phyloP scores from a whole-genome alignment of 2,797 vertebrate genomes.

The Acanthis flammea region DNA sequence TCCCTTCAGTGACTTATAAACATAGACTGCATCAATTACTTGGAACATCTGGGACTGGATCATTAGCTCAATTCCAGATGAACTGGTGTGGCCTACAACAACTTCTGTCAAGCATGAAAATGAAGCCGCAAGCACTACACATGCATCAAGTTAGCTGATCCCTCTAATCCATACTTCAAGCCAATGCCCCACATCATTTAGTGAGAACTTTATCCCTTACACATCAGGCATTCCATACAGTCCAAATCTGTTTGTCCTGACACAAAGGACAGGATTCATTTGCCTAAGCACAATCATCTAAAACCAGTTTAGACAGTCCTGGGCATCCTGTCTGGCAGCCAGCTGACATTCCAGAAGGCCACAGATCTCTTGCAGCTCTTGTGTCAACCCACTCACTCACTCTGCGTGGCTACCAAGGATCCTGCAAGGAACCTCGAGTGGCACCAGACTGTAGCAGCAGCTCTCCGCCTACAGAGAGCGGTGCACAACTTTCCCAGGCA shows the following conservation, averaged over 20 bases:
- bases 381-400: fast-evolving
- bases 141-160: conserved; percentile 7
- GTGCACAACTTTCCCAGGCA: background rate
- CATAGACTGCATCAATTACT: background rate
- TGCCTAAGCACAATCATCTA: background rate
- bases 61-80: background rate
- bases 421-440: background rate
- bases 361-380: background rate
- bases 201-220: background rate
- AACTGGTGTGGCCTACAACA: background rate
- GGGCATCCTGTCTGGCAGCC: background rate
- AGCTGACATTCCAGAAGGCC: background rate
- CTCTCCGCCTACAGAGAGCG: background rate
- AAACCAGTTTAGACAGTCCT: background rate
- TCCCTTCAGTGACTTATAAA: background rate
- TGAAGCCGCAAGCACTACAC: background rate
- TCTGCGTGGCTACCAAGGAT: fast-evolving
- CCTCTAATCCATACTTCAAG: conserved; percentile 33
- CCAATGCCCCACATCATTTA: background rate
- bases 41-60: background rate
- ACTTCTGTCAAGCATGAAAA: background rate
- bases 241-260: background rate
- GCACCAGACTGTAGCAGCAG: background rate
- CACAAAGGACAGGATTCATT: background rate
- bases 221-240: background rate